These are phyloP conservation scores for Erinaceus europaeus DNA, from an alignment of 2,113 vertebrate species.

Conservation along the genomic window DNA sequence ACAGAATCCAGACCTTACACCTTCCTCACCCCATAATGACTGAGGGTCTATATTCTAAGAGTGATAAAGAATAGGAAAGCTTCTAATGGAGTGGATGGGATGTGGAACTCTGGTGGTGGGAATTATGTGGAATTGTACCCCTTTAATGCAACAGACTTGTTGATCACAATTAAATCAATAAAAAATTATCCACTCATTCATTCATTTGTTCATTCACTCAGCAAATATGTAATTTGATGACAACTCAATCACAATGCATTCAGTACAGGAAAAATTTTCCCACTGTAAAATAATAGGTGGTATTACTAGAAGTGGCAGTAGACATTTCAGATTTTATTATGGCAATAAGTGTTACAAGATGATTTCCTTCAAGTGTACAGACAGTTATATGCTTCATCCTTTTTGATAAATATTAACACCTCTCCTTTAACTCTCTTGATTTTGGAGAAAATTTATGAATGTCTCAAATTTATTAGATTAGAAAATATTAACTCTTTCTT, in stretches of 20 bases:
- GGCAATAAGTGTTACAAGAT: not conserved
- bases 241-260: not conserved
- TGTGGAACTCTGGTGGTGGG: no score
- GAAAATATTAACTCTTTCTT: not conserved
- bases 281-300: not conserved
- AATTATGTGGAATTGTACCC: no score
- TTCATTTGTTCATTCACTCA: not conserved
- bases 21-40: no score
- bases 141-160: no score
- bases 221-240: not conserved
- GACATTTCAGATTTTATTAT: not conserved
- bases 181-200: not conserved
- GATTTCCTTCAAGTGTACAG: not conserved
- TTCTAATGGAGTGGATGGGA: no score
- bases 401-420: not conserved
- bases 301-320: not conserved
- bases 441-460: not conserved
- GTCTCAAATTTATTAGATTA: not conserved
- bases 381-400: not conserved
- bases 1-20: no score
- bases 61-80: no score
- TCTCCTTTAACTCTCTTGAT: not conserved
- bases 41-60: no score
- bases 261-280: not conserved
- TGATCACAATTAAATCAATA: no score